Base-by-base conservation (phyloP, 2,797 vertebrate genomes). In the Tokudaia muenninki region DNA sequence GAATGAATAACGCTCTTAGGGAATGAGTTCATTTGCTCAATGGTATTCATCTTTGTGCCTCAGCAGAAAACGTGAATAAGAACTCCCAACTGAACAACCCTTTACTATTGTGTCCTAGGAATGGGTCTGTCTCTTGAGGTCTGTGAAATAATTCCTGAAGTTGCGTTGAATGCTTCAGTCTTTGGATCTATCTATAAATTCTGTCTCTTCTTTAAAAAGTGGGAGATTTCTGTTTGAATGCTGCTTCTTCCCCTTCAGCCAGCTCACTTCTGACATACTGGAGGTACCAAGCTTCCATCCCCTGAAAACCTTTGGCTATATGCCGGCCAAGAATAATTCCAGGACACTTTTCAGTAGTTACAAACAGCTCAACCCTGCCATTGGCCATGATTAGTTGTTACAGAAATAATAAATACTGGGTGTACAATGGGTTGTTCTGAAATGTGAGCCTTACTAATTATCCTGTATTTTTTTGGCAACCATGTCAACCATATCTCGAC, bases 341-440 rank as follows among this genome's bases (percentile, higher is more conserved):
- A 92, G 86, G 81, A 77, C 92, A 83, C 96, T 94, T 93, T 75
- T 41, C 59, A 92, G 31, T 87, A 82, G 26, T 94, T 95, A 87
- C 67, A 95, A 87, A 84, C 61, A 94, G n/a, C 41, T 31, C 41
- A 72, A 52, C 31, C 86, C 94, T 87, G 75, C 83, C 82, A 50
- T 78, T 47, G 87, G 78, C 5, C 9, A 77, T 13, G 44, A 82
- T 74, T 50, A 57, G 50, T 94, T 84, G 52, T 90, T 67, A 63
- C 72, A 87, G 61, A 67, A 90, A 94, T 67, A 87, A 87, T 80
- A 93, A 79, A 92, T 21, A 9, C 79, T 79, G 79, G 24, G 37
- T 91, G 21, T 65, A 78, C 84, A 90, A 90, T 16, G 92, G 34
- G 50, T 57, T 96, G 86, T 93, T 80, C 93, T 67, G 96, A 96